Evolutionary conservation across 2,113 vertebrate genomes (phyloP), one percentile per base, ranked within the genome.

Genomic region (Lota lota): DNA sequence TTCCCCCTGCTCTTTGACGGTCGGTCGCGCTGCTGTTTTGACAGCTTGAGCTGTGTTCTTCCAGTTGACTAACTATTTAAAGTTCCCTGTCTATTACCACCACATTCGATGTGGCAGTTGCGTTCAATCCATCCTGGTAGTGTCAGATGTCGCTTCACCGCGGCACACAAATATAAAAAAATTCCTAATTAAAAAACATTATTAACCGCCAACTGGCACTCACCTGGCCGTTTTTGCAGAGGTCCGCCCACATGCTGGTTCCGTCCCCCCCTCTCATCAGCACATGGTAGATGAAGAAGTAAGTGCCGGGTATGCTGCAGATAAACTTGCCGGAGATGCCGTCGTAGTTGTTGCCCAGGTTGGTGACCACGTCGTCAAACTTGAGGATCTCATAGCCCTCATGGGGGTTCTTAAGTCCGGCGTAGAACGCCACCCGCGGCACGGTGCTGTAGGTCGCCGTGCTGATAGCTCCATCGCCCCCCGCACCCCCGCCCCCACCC

Each of bases 211-310:
- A 18, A 16, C 53, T 47, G 40, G 40, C 53, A 56, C 94, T 89
- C 89, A 99, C 97, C 96, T 99, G 97, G 22, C 96, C 97, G 14
- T 98, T 99, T 88, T 98, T 99, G 93, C 96, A 97, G 84, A 99
- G 95, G 86, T 99, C 97, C 60, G 97, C 97, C 96, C 97, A 99
- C 96, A 98, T 99, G 83, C 96, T 98, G 91, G 97, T 98, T 74
- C 96, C 97, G 2, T 99, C 96, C 1, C 97, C 96, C 75, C 97
- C 97, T 80, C 96, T 94, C 97, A 99, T 99, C 76, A 99, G 93
- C 83, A 99, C 96, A 24, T 98, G 96, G 93, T 99, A 99, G 90
- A 97, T 98, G 93, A 99, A 99, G 91, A 98, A 98, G 91, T 99
- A 98, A 60, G 95, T 98, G 90, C 96, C 96, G 0, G 97, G 95